phyloP scores from a whole-genome alignment of 2,888 invertebrate genomes.

The Pristionchus fissidentatus region DNA sequence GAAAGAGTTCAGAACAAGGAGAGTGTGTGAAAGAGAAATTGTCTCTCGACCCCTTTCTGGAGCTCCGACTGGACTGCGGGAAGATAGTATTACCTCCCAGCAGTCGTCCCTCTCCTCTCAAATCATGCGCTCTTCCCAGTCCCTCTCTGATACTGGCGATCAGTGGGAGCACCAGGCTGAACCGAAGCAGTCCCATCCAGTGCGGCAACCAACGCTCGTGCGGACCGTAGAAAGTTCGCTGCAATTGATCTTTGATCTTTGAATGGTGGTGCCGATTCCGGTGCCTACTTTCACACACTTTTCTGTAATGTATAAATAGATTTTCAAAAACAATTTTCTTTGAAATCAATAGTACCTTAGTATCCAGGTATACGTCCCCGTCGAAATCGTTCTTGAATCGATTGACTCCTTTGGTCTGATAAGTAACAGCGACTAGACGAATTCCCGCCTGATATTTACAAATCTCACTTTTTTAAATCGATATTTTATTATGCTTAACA shows the following conservation, averaged over 20 bases:
- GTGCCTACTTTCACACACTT: too few relatives aligned
- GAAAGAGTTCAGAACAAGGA: not conserved
- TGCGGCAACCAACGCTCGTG: constrained; percentile 77
- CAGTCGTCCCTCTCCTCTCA: constrained; percentile 76
- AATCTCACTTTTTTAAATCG: not conserved
- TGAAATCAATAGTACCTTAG: constrained; percentile 73
- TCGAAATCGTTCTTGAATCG: constrained; percentile 77
- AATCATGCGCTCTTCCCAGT: constrained; percentile 63
- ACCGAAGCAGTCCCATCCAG: constrained; percentile 76
- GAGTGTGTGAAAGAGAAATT: not conserved
- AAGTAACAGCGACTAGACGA: constrained; percentile 77
- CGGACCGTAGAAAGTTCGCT: constrained; percentile 78
- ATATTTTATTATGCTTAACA: not conserved
- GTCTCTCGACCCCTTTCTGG: too few relatives aligned
- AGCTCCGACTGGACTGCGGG: too few relatives aligned
- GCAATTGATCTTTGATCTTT: not conserved
- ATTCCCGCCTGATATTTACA: constrained; percentile 74
- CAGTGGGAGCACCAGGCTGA: constrained; percentile 73
- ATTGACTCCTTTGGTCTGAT: constrained; percentile 77
- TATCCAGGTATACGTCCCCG: constrained; percentile 77
- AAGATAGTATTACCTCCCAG: constrained; percentile 75
- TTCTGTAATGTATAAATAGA: too few relatives aligned
- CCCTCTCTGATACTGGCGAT: constrained; percentile 61
- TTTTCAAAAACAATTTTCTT: not conserved
- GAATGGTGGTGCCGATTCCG: not conserved